Conservation (phyloP, 1,140 invertebrate genomes). For the Myzus persicae region DNA sequence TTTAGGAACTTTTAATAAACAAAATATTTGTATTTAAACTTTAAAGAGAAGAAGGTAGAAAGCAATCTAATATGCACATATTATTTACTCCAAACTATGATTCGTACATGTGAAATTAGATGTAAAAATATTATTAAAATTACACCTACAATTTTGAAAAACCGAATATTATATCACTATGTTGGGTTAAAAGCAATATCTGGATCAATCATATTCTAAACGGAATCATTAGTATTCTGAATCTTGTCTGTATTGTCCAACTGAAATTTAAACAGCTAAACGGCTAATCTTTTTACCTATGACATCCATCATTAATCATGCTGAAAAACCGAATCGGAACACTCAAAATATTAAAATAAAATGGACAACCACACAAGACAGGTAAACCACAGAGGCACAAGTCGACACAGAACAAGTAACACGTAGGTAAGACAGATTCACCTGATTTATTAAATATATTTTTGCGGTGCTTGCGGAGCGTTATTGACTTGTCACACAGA, state of each 20-base stretch:
- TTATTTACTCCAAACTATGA: background rate
- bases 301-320: constrained; percentile 1
- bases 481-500: constrained; percentile 44
- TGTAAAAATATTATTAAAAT: background rate
- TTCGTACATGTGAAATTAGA: background rate
- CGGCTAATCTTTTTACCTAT: background rate
- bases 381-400: background rate
- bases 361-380: background rate
- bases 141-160: background rate
- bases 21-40: too few species aligned
- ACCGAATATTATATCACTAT: background rate
- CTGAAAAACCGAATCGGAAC: background rate
- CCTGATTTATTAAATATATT: constrained; percentile 52
- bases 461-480: constrained; percentile 39
- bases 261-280: background rate
- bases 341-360: background rate
- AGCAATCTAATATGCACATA: background rate
- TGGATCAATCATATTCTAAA: background rate
- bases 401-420: background rate
- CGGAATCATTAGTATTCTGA: background rate
- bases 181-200: background rate
- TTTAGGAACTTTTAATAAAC: background rate
- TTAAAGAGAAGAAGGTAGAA: background rate
- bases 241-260: background rate
- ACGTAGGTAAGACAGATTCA: background rate